Base-by-base conservation (phyloP, 1,140 invertebrate species). In the Zaprionus kolodkinae region DNA sequence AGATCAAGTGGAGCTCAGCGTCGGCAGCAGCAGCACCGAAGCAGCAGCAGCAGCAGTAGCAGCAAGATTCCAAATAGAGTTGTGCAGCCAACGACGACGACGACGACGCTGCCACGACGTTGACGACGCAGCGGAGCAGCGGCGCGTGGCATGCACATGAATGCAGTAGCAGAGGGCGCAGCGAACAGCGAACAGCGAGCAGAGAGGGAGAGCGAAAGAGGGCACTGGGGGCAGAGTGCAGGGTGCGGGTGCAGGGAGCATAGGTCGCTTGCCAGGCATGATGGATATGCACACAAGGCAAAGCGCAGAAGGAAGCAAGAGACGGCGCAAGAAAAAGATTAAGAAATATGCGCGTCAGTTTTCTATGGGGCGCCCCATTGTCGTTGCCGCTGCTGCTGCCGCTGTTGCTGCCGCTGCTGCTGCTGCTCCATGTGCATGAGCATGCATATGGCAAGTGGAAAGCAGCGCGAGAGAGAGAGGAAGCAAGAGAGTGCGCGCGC, bases 1-100 rank as follows among this genome's bases (percentile, higher is more conserved):
- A 91, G 88, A 91, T 91, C 88, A 91, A 91, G 88, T 91, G 83
- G 83, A 91, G 83, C 85, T 85, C 85, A 74, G 79, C 68, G 72
- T 63, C 69, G 67, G 64, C 69, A 65, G 59, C 74, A 63, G 52
- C 52, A 60, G 55, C 72, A 59, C n/a, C n/a, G n/a, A n/a, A n/a
- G 15, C 55, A 40, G 33, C 50, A 40, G 17, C 40, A 59, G 56
- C 25, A 61, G 56, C 61, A 62, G 48, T 30, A 35, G 40, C 69
- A 74, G 17, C 64, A 66, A 73, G 84, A 79, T 87, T 74, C 85
- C 80, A 87, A 87, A 87, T 87, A 87, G 80, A 87, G 84, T 89
- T 87, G 80, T 76, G 74, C 63, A 59, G 67, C 55, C 65, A 78
- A 36, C 56, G 67, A 68, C 13, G 65, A 67, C 65, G 72, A 38